These are phyloP conservation scores for Pyrrhosoma nymphula DNA, from an alignment of 2,888 invertebrate species.

Conservation along the genomic window DNA sequence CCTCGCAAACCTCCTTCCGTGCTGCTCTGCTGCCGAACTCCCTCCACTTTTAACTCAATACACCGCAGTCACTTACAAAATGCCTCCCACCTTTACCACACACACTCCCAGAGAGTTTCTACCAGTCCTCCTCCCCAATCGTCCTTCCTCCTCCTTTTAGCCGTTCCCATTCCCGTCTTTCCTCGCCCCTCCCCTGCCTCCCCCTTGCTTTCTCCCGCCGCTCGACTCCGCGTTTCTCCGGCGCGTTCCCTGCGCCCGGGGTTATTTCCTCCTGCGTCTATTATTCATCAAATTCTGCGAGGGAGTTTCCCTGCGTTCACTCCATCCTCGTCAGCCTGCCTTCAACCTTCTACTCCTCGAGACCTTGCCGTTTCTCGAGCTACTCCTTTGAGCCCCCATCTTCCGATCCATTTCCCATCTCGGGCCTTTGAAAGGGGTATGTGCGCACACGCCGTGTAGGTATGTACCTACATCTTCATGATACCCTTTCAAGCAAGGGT, in stretches of 20 bases:
- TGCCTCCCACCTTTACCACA: background rate
- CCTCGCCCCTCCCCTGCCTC: background rate
- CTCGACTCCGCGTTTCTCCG: background rate
- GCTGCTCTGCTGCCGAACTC: background rate
- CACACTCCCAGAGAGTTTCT: background rate
- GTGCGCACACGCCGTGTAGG: background rate
- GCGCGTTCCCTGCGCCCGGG: background rate
- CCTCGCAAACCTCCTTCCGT: background rate
- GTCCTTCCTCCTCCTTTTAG: background rate
- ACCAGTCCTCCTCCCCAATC: no score
- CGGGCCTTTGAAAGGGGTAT: background rate
- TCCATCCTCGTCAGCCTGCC: background rate
- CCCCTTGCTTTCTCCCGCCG: background rate
- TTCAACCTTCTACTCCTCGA: background rate
- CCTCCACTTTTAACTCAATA: background rate
- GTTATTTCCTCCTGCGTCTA: conserved; percentile 30
- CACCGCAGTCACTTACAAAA: conserved; percentile 28
- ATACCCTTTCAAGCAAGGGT: no score
- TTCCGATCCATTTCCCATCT: conserved; percentile 2
- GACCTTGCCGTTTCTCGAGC: background rate
- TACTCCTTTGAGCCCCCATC: background rate
- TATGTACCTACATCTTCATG: no score
- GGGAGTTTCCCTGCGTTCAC: background rate
- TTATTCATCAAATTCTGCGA: conserved; percentile 24
- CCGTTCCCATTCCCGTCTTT: background rate